Conservation (phyloP, 2,888 invertebrate genomes). For the Drosophila neonasuta region DNA sequence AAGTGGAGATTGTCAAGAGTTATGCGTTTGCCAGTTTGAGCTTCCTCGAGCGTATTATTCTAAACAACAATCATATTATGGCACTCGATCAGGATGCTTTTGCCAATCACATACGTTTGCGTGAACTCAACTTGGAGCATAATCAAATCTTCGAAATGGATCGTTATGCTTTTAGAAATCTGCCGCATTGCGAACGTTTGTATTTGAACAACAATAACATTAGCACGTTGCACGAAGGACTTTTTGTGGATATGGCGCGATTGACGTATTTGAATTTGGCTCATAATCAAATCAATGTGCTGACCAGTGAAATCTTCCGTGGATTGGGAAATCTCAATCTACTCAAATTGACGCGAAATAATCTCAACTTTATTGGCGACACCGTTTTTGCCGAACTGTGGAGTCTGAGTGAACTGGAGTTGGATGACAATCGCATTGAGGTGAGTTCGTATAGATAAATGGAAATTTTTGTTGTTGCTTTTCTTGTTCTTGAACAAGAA, state of each 20-base stretch:
- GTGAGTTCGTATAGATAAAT: constrained; percentile 75
- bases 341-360: constrained; percentile 89
- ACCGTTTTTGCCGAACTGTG: constrained; percentile 91
- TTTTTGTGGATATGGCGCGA: constrained; percentile 89
- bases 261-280: constrained; percentile 91
- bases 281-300: constrained; percentile 88
- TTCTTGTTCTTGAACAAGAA: constrained; percentile 39
- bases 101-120: constrained; percentile 87
- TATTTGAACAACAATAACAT: constrained; percentile 93
- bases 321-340: constrained; percentile 89
- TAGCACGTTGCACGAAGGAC: constrained; percentile 91
- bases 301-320: constrained; percentile 90
- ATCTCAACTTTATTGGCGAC: constrained; percentile 89
- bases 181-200: constrained; percentile 88
- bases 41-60: constrained; percentile 86
- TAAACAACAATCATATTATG: constrained; percentile 88
- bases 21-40: constrained; percentile 90
- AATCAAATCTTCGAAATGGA: constrained; percentile 90
- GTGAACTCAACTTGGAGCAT: constrained; percentile 87
- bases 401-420: constrained; percentile 87
- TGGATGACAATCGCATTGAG: constrained; percentile 87
- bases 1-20: constrained; percentile 87
- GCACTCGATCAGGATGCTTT: constrained; percentile 87
- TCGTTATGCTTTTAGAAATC: constrained; percentile 87
- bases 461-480: constrained; percentile 19